phyloP scores from a whole-genome alignment of 2,888 invertebrate genomes.

The Tipula unca region DNA sequence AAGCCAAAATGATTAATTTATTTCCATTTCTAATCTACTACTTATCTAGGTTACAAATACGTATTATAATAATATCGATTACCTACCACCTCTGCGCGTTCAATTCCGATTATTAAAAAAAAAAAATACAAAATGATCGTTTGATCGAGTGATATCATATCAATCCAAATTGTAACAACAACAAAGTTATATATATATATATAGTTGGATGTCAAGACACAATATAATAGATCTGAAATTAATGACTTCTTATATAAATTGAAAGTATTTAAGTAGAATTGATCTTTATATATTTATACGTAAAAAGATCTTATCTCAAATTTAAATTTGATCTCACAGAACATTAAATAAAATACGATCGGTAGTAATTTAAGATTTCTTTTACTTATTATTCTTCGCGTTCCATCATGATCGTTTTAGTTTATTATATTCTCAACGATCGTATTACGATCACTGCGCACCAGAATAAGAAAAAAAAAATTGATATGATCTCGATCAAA shows the following conservation, averaged over 20 bases:
- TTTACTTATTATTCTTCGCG: background rate
- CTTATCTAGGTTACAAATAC: slow-evolving; percentile 8
- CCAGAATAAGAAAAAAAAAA: background rate
- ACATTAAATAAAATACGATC: background rate
- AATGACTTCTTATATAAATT: slow-evolving; percentile 8
- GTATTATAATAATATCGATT: background rate
- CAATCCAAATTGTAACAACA: background rate
- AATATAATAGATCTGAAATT: background rate
- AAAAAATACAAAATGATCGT: background rate
- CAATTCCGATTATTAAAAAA: background rate
- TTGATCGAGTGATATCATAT: slow-evolving; percentile 8
- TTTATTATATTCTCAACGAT: background rate
- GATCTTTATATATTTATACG: background rate
- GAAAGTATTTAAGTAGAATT: background rate
- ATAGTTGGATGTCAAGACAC: background rate
- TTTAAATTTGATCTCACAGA: background rate
- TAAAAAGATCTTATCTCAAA: background rate
- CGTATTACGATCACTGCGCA: background rate
- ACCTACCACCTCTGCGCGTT: background rate
- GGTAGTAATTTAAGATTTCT: background rate
- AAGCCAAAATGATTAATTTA: background rate
- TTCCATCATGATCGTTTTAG: background rate
- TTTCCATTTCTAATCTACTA: background rate
- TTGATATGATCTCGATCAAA: background rate
- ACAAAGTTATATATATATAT: too few relatives aligned